Conservation (phyloP, 2,113 vertebrate genomes). For the Nothobranchius furzeri region DNA sequence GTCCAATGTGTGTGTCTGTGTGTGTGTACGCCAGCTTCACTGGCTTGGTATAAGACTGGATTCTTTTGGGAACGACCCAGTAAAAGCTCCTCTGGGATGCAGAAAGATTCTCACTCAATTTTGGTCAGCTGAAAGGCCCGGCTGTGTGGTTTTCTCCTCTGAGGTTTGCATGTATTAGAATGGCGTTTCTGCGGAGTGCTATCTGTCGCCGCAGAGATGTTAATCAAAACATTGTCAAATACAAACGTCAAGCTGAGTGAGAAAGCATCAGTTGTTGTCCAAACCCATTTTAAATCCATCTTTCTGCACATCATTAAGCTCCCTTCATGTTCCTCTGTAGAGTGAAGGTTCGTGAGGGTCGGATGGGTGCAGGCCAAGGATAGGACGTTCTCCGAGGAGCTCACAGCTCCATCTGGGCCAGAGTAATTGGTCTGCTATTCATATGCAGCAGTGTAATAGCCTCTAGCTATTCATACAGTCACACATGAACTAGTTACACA, state of each 20-base stretch:
- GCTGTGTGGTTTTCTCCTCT: slow-evolving; percentile 31
- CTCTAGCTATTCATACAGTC: slow-evolving; percentile 72
- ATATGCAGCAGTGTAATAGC: slow-evolving; percentile 78
- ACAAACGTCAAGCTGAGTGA: slow-evolving; percentile 21
- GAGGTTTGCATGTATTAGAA: slow-evolving; percentile 44
- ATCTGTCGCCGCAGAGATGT: slow-evolving; percentile 28
- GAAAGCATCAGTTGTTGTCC: slow-evolving; percentile 1
- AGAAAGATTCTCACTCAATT: slow-evolving; percentile 45
- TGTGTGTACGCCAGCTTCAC: slow-evolving; percentile 61
- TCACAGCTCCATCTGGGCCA: slow-evolving; percentile 75
- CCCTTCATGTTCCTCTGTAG: slow-evolving; percentile 30
- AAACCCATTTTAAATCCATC: slow-evolving; percentile 32
- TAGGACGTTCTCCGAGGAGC: slow-evolving; percentile 65
- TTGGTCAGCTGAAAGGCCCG: slow-evolving; percentile 40
- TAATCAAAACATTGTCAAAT: slow-evolving; percentile 33
- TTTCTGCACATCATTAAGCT: slow-evolving; percentile 56
- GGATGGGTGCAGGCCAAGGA: slow-evolving; percentile 45
- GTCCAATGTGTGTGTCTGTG: slow-evolving; percentile 60
- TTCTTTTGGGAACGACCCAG: slow-evolving; percentile 68
- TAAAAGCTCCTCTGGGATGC: slow-evolving; percentile 68
- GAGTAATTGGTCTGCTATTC: slow-evolving; percentile 81
- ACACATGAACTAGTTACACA: slow-evolving; percentile 74
- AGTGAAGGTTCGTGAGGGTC: slow-evolving; percentile 30
- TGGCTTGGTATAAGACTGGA: slow-evolving; percentile 62
- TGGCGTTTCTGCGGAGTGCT: slow-evolving; percentile 20